Percentiles rank a stretch among this genome's conserved stretches.
Conservation (phyloP, 1,140 invertebrate genomes). For the Centruroides sculpturatus region DNA sequence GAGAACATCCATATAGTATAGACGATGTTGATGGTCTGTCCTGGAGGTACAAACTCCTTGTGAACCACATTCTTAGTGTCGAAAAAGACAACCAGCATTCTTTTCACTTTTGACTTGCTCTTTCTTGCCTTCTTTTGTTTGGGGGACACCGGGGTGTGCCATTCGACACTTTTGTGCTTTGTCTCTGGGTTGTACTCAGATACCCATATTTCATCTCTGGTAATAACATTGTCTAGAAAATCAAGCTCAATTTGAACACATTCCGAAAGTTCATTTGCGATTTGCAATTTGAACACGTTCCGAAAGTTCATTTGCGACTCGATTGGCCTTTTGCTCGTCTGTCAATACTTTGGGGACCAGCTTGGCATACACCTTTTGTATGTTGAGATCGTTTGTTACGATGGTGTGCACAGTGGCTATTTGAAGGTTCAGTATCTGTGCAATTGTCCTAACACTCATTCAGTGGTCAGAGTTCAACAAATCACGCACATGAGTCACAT, state of each 20-base stretch:
- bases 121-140: no score
- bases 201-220: background rate
- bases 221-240: background rate
- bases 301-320: background rate
- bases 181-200: background rate
- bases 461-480: background rate
- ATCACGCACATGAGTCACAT: background rate
- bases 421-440: background rate
- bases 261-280: no score
- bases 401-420: background rate
- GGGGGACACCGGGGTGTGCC: background rate
- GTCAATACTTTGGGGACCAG: background rate
- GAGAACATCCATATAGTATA: slow-evolving; percentile 3
- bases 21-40: background rate
- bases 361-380: background rate
- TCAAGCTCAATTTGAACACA: no score
- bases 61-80: background rate
- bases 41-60: slow-evolving; percentile 4
- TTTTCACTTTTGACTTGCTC: no score
- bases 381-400: background rate
- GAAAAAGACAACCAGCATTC: no score
- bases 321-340: background rate
- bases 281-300: no score
- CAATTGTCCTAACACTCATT: background rate
- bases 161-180: background rate